Conservation (phyloP, 2,888 invertebrate genomes). For the Campoplex capitator region DNA sequence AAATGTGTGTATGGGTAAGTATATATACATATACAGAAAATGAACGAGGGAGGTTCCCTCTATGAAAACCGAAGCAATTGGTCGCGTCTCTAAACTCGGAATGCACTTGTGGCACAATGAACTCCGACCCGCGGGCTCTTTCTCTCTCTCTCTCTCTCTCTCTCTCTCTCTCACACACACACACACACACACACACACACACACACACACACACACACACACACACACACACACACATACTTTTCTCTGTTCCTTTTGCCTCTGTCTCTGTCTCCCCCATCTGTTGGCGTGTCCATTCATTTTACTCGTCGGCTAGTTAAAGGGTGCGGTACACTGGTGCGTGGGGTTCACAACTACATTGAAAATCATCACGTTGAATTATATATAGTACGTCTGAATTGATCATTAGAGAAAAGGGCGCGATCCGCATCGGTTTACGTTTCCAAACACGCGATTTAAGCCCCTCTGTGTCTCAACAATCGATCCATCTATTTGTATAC, state of each 20-base stretch:
- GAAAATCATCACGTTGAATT: conserved; percentile 37
- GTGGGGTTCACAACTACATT: conserved; percentile 62
- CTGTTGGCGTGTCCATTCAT: conserved; percentile 63
- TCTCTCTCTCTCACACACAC: conserved; percentile 45
- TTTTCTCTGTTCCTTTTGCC: conserved; percentile 1
- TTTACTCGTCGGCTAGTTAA: conserved; percentile 69
- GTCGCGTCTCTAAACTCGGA: conserved; percentile 76
- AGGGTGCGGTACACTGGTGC: conserved; percentile 58
- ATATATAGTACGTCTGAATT: neutral
- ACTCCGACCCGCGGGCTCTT: conserved; percentile 79
- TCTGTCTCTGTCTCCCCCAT: conserved; percentile 45
- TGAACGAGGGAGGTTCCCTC: conserved; percentile 48
- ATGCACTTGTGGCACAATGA: conserved; percentile 83
- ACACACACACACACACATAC: neutral
- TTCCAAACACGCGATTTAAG: neutral
- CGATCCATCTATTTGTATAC: neutral
- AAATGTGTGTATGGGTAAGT: neutral
- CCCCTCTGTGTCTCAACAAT: conserved; percentile 11
- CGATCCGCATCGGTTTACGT: neutral
- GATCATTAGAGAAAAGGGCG: conserved; percentile 23
- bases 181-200: too few species aligned
- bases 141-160: conserved; percentile 76
- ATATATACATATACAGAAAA: conserved; percentile 27
- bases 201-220: too few species aligned
- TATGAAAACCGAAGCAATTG: conserved; percentile 73